phyloP scores from a whole-genome alignment of 2,797 vertebrate genomes.

The Onychomys arenicola region DNA sequence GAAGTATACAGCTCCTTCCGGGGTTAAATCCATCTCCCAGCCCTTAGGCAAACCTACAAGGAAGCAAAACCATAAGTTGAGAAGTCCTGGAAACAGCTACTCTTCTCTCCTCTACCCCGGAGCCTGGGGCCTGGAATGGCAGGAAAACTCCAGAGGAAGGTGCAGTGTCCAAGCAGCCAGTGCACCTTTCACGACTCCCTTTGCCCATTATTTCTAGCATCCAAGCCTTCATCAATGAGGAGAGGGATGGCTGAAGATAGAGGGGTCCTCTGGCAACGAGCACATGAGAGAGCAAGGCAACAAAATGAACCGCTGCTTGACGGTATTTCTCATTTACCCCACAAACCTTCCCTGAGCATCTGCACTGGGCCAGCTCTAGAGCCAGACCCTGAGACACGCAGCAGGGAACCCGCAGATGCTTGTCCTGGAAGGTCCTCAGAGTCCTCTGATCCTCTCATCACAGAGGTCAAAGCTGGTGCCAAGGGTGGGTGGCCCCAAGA shows the following conservation, averaged over 20 bases:
- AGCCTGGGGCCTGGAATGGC: background rate
- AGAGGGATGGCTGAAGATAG: background rate
- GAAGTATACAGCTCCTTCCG: slow-evolving; percentile 87
- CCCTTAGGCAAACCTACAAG: slow-evolving; percentile 86
- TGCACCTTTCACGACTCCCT: too few relatives aligned
- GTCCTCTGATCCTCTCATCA: background rate
- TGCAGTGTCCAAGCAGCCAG: background rate
- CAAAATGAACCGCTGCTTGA: background rate
- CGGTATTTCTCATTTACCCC: background rate
- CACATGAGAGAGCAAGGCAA: background rate
- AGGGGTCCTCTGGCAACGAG: background rate
- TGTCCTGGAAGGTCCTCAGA: background rate
- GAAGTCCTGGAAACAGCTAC: background rate
- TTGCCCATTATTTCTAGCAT: background rate
- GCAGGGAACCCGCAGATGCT: background rate
- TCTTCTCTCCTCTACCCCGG: background rate
- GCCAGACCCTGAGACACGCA: too few relatives aligned
- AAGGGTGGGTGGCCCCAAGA: background rate
- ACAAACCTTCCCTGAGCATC: background rate
- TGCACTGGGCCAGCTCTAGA: background rate
- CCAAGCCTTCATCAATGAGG: background rate
- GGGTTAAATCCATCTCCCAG: slow-evolving; percentile 88
- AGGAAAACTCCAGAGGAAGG: background rate
- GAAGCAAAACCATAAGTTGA: slow-evolving; percentile 41
- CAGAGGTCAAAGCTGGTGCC: background rate